These are phyloP conservation scores for Scaptomyza graminum DNA, from an alignment of 1,140 invertebrate genomes.

Conservation along the genomic window DNA sequence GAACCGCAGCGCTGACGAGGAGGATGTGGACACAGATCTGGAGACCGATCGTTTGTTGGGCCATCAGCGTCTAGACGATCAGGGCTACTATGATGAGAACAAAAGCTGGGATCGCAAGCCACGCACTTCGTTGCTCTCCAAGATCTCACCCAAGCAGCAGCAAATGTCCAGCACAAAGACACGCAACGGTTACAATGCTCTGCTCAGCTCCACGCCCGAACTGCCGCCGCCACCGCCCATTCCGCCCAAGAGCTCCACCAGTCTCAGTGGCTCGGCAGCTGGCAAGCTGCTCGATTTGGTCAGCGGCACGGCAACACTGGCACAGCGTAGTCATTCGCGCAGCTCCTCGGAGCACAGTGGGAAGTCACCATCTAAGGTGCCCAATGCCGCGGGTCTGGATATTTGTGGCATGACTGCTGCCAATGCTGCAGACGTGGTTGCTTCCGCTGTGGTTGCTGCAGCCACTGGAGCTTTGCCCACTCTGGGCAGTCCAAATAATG, in stretches of 20 bases:
- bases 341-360: conserved; percentile 78
- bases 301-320: conserved; percentile 4
- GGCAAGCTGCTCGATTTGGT: conserved; percentile 51
- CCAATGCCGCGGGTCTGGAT: not conserved
- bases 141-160: conserved; percentile 80
- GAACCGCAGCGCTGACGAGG: conserved; percentile 84
- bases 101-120: conserved; percentile 84
- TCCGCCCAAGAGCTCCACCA: conserved; percentile 63
- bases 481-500: conserved; percentile 54
- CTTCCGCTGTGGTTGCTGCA: conserved; percentile 54
- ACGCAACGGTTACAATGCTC: conserved; percentile 80
- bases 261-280: conserved; percentile 36
- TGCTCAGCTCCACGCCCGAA: conserved; percentile 78
- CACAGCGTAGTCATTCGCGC: conserved; percentile 63
- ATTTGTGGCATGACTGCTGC: conserved; percentile 22
- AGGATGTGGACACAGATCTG: conserved; percentile 94
- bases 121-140: conserved; percentile 68
- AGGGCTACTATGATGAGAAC: conserved; percentile 95
- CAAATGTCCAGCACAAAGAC: conserved; percentile 78
- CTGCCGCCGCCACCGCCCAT: conserved; percentile 72
- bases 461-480: conserved; percentile 8
- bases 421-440: conserved; percentile 55
- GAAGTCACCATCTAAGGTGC: conserved; percentile 69
- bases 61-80: conserved; percentile 94
- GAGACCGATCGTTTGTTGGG: conserved; percentile 95